Percentiles rank a stretch among this genome's conserved stretches.
These are phyloP conservation scores for Acrocephalus kingi DNA, from an alignment of 2,113 vertebrate genomes.

Conservation along the genomic window DNA sequence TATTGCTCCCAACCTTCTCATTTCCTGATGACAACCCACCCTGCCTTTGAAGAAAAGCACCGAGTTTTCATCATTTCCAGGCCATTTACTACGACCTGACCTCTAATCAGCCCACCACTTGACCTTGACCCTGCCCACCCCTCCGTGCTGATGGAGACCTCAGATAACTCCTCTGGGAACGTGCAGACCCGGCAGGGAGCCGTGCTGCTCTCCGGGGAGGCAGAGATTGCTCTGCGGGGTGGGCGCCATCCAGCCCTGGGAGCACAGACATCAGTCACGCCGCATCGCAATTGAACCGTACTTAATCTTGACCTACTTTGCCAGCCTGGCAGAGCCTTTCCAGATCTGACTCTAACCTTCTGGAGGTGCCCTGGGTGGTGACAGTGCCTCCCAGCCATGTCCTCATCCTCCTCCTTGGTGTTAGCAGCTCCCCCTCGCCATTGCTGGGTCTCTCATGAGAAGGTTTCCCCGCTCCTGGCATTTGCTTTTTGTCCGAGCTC, in stretches of 20 bases:
- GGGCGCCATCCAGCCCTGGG: neutral
- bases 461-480: rapidly evolving
- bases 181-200: neutral
- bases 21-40: neutral
- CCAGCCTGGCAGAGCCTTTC: conserved; percentile 43
- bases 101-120: neutral
- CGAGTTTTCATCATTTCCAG: neutral
- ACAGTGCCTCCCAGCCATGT: rapidly evolving
- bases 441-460: neutral
- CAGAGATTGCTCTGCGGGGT: neutral
- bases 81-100: neutral
- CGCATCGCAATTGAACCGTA: conserved; percentile 5
- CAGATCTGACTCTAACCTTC: neutral
- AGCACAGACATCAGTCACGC: conserved; percentile 15
- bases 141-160: neutral
- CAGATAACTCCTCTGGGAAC: neutral
- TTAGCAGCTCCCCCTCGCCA: neutral
- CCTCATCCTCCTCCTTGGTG: neutral
- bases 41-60: neutral
- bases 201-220: neutral
- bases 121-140: neutral
- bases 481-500: neutral
- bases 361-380: neutral
- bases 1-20: neutral
- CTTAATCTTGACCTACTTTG: conserved; percentile 72